Percentiles rank a stretch among this genome's conserved stretches.
phyloP scores from a whole-genome alignment of 2,888 invertebrate species.

The Podotricha telesiphe region DNA sequence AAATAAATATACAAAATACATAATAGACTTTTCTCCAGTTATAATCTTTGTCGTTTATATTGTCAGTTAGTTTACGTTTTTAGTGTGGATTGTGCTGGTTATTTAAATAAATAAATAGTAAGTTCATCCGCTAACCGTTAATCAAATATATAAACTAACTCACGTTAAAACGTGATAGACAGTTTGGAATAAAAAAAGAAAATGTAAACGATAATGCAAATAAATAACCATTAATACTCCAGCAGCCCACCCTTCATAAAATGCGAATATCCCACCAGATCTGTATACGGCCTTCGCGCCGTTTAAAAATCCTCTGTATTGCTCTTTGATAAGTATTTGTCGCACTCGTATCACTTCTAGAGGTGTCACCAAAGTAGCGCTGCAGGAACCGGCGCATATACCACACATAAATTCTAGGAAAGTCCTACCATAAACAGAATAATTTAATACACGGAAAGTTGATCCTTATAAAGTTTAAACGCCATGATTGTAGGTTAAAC shows the following conservation, averaged over 20 bases:
- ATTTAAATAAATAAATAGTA: too few species aligned
- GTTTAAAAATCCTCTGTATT: constrained; percentile 62
- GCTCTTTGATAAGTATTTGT: constrained; percentile 68
- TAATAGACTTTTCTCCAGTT: too few species aligned
- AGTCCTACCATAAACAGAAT: constrained; percentile 47
- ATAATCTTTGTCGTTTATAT: too few species aligned
- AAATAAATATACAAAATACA: too few species aligned
- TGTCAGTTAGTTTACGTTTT: too few species aligned
- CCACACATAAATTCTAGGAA: constrained; percentile 59
- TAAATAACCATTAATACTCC: constrained; percentile 62
- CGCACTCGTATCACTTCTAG: constrained; percentile 72
- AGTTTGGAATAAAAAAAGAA: not conserved
- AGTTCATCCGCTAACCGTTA: too few species aligned
- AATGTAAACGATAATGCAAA: not conserved
- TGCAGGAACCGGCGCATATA: constrained; percentile 59
- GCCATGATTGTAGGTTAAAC: too few species aligned
- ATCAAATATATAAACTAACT: not conserved
- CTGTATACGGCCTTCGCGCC: constrained; percentile 65
- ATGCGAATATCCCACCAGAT: constrained; percentile 64
- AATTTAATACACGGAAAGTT: too few species aligned
- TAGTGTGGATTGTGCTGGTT: too few species aligned
- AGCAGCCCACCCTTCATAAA: constrained; percentile 69
- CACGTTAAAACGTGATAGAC: too few species aligned
- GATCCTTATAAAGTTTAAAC: too few species aligned
- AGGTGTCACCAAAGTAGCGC: constrained; percentile 60